phyloP scores from a whole-genome alignment of 2,797 vertebrate species.

The Peromyscus nudipes region DNA sequence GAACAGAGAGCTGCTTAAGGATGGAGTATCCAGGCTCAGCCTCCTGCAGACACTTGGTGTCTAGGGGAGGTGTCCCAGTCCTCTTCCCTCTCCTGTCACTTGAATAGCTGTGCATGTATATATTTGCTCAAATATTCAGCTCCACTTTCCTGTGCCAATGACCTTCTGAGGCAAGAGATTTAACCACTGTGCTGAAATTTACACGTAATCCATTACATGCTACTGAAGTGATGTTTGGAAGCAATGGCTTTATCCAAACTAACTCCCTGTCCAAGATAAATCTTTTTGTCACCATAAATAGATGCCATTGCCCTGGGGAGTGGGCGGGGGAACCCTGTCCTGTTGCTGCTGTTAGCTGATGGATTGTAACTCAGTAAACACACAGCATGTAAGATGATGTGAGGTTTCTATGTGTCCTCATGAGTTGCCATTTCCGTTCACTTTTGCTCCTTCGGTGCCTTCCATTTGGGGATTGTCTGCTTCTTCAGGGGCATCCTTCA shows the following conservation, averaged over 20 bases:
- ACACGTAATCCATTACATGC: background rate
- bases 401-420: background rate
- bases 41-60: background rate
- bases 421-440: background rate
- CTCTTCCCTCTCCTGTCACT: background rate
- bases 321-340: background rate
- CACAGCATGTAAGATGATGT: background rate
- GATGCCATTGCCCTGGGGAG: background rate
- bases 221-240: background rate
- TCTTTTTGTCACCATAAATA: background rate
- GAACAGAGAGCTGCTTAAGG: constrained; percentile 80
- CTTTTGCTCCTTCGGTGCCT: background rate
- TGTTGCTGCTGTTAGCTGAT: background rate
- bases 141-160: background rate
- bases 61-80: constrained; percentile 7
- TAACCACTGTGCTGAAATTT: background rate
- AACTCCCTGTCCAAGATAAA: background rate
- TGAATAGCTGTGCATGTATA: background rate
- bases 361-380: background rate
- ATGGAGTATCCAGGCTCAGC: background rate
- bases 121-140: background rate
- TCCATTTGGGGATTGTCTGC: background rate
- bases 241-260: background rate
- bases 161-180: background rate
- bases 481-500: background rate